phyloP scores from a whole-genome alignment of 2,888 invertebrate species.

The Parelbella ahira region DNA sequence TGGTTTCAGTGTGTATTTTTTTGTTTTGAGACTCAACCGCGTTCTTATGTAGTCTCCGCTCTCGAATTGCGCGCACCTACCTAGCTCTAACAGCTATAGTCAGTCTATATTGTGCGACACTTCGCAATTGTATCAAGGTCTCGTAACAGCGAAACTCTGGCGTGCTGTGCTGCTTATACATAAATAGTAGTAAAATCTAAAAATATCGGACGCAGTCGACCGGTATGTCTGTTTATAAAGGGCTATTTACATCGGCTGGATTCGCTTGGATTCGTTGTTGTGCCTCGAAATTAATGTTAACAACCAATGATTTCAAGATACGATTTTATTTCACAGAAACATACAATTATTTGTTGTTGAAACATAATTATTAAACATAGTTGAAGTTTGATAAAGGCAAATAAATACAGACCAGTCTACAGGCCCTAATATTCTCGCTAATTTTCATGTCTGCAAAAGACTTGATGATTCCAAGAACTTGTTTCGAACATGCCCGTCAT shows the following conservation, averaged over 20 bases:
- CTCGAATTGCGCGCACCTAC: not conserved
- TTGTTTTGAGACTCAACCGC: no score
- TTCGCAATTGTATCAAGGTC: slow-evolving; percentile 13
- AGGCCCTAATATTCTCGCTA: no score
- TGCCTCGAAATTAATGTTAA: no score
- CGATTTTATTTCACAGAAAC: no score
- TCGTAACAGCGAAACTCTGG: slow-evolving; percentile 3
- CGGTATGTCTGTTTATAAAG: not conserved
- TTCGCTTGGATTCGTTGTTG: no score
- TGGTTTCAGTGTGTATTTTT: not conserved
- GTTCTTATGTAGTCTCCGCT: not conserved
- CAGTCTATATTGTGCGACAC: slow-evolving; percentile 4
- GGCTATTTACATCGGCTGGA: not conserved
- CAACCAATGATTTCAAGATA: no score
- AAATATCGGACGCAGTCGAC: slow-evolving; percentile 2
- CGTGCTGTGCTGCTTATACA: slow-evolving; percentile 1
- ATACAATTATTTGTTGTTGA: no score
- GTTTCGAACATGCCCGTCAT: slow-evolving; percentile 3
- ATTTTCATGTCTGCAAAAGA: no score
- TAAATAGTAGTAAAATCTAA: slow-evolving; percentile 18
- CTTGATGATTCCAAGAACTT: slow-evolving; percentile 4
- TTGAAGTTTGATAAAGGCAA: no score
- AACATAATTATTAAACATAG: no score
- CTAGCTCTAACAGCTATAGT: not conserved
- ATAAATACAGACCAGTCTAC: no score